Evolutionary conservation across 2,888 invertebrate genomes (phyloP).

Genomic region (Caenorhabditis macrosperma): DNA sequence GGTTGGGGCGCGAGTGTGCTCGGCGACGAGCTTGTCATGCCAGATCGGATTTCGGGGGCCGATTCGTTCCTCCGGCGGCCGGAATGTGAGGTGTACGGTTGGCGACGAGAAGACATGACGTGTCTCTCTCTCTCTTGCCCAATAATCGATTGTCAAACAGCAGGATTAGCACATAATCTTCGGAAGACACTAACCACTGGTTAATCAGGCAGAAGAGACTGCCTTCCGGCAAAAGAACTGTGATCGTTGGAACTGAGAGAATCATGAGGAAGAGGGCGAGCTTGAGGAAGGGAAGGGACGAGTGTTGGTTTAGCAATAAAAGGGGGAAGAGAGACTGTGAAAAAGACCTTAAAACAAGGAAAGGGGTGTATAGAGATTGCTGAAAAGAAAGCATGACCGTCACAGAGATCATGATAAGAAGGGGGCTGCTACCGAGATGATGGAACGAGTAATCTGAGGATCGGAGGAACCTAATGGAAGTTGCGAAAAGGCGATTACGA

Average conservation of each 20-base stretch:
- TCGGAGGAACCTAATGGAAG: constrained; percentile 50
- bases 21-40: constrained; percentile 49
- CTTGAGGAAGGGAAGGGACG: too few species aligned
- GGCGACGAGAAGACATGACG: constrained; percentile 29
- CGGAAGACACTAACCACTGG: constrained; percentile 41
- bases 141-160: constrained; percentile 58
- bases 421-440: constrained; percentile 6
- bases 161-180: constrained; percentile 53
- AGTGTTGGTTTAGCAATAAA: constrained; percentile 27
- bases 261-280: too few species aligned
- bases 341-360: not conserved
- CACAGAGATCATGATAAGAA: constrained; percentile 30
- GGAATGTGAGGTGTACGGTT: constrained; percentile 37
- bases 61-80: constrained; percentile 38
- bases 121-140: constrained; percentile 12
- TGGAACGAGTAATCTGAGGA: constrained; percentile 23
- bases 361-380: not conserved
- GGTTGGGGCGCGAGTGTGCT: constrained; percentile 18
- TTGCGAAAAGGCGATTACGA: constrained; percentile 53
- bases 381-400: constrained; percentile 19
- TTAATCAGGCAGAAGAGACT: constrained; percentile 29
- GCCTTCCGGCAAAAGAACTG: constrained; percentile 42
- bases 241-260: constrained; percentile 14
- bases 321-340: constrained; percentile 2
- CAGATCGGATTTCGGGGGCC: constrained; percentile 56